A percentile compares a stretch with the other conserved stretches of the same genome.
These are phyloP conservation scores for Patagioenas fasciata DNA, from an alignment of 2,113 vertebrate genomes.

Conservation along the genomic window DNA sequence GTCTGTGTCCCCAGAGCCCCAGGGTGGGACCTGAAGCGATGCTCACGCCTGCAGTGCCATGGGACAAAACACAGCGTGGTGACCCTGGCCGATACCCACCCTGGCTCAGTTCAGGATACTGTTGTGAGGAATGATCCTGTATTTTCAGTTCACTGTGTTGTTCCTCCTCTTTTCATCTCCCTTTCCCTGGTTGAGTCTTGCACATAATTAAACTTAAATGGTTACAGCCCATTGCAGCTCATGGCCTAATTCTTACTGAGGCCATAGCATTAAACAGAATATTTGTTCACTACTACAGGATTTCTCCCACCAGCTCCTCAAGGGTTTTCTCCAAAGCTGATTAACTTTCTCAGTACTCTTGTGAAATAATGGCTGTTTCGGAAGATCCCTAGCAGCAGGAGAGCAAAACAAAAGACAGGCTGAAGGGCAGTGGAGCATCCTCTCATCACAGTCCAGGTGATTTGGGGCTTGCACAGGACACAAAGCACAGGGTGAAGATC, in stretches of 20 bases:
- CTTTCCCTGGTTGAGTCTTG: neutral
- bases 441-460: rapidly evolving
- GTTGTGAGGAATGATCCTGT: neutral
- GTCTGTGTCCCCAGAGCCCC: neutral
- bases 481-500: neutral
- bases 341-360: neutral
- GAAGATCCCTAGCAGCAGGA: neutral
- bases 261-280: neutral
- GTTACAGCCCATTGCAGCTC: neutral
- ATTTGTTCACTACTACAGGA: neutral
- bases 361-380: neutral
- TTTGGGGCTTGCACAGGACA: neutral
- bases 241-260: neutral
- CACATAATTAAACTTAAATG: neutral
- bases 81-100: neutral
- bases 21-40: neutral
- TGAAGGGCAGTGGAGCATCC: neutral
- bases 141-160: neutral
- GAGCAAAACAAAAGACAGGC: neutral
- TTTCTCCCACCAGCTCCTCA: neutral
- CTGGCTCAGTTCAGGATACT: neutral
- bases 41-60: neutral
- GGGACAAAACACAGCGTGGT: too few species aligned
- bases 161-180: neutral
- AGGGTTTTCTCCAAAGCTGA: neutral